Evolutionary conservation across 1,140 invertebrate species (phyloP), one percentile per base, ranked within the genome.

Genomic region (Papilio machaon): DNA sequence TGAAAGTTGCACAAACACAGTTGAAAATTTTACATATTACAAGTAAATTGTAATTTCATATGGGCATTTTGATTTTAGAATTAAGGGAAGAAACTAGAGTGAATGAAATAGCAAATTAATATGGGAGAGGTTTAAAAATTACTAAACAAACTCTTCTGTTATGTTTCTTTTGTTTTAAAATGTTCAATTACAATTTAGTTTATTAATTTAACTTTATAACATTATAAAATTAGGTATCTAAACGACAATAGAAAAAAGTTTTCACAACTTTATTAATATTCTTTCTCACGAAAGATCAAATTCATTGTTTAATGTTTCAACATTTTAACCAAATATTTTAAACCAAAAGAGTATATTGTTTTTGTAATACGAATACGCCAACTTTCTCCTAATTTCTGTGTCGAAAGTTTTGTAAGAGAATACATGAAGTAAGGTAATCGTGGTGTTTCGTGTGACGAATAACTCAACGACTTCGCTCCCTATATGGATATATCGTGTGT

Each of bases 311-410:
- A 67, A 79, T 17, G 58, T 79, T 23, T 43, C 19, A 9, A 19
- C 19, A 76, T 46, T n/a, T 23, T 54, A 70, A 43, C 38, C 10
- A 67, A 79, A 64, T 79, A 60, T 23, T 70, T 79, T 17, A 75
- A 64, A 73, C 76, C 77, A 73, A 58, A 70, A 80, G 49, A 77
- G 73, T 73, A 81, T 81, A 82, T 43, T 30, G 23, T 82, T 83
- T 84, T 84, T 84, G 74, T 79, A 67, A 73, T 19, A 79, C 70
- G 43, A 80, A 79, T 82, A 60, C 60, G 70, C 17, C 17, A 17
- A 85, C 87, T 88, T 88, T 88, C 87, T 85, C 87, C 83, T 82
- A 85, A 85, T 85, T 82, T 83, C 82, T 82, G 73, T 78, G 76
- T 82, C 67, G 85, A 83, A 82, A 82, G 84, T 89, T 84, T 87